A percentile compares a stretch with the other conserved stretches of the same genome.
Evolutionary conservation across 2,888 invertebrate genomes (phyloP).

Genomic region (Linnaemya vulpina): DNA sequence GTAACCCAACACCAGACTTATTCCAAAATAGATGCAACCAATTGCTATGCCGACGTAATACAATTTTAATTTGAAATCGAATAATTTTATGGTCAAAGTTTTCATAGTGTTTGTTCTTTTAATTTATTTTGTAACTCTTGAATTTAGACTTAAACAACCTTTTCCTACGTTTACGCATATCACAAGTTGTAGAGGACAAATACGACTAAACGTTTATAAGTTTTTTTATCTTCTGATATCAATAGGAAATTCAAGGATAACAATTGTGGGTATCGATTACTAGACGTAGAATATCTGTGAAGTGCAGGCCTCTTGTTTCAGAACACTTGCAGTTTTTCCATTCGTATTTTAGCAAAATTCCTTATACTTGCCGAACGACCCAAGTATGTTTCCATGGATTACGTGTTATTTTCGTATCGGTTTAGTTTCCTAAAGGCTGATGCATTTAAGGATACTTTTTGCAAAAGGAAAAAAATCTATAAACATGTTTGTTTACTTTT

Average conservation of each 20-base stretch:
- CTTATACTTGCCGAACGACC: neutral
- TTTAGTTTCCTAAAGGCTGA: neutral
- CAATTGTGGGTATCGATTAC: neutral
- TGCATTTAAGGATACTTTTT: neutral
- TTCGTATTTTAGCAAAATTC: neutral
- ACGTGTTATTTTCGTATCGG: slow-evolving; percentile 14
- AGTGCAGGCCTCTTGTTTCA: too few species aligned
- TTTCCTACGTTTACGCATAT: neutral
- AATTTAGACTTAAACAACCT: neutral
- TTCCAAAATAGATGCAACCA: slow-evolving; percentile 17
- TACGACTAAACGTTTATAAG: neutral
- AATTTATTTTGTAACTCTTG: neutral
- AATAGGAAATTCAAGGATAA: neutral
- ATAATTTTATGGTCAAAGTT: slow-evolving; percentile 13
- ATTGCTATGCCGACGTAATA: slow-evolving; percentile 53
- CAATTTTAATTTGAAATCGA: slow-evolving; percentile 39
- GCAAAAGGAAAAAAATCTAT: neutral
- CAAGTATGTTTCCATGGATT: neutral
- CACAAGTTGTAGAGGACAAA: neutral
- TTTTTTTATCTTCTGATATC: neutral
- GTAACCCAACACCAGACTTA: slow-evolving; percentile 41
- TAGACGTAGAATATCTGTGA: neutral
- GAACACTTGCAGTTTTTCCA: too few species aligned
- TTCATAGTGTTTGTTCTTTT: slow-evolving; percentile 20
- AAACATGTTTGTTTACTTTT: too few species aligned